phyloP scores from a whole-genome alignment of 2,113 vertebrate genomes.

The Calonectris borealis region DNA sequence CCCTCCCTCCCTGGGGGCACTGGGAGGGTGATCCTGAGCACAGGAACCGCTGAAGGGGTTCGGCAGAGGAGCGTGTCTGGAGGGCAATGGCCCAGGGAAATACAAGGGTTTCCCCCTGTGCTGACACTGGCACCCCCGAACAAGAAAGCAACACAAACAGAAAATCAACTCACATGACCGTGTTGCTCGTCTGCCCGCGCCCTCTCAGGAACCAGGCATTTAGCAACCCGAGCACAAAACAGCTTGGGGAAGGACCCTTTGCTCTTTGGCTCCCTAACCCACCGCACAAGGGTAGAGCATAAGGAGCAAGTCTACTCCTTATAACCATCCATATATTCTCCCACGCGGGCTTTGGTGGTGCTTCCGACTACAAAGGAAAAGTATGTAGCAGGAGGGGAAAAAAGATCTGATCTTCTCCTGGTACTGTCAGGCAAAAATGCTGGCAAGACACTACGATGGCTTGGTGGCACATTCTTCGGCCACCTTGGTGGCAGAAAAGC shows the following conservation, averaged over 20 bases:
- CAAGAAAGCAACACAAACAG: neutral
- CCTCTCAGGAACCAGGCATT: neutral
- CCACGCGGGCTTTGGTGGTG: neutral
- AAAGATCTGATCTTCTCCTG: neutral
- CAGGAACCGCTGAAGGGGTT: neutral
- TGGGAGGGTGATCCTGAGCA: neutral
- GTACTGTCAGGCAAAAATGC: neutral
- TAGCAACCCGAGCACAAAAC: neutral
- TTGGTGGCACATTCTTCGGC: neutral
- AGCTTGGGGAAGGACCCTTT: neutral
- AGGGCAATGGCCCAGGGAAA: neutral
- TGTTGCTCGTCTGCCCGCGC: rapidly evolving
- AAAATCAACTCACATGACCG: rapidly evolving
- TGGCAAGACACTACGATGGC: neutral
- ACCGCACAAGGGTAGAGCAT: rapidly evolving
- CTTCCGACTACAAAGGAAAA: neutral
- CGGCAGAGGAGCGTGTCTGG: rapidly evolving
- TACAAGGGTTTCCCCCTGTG: neutral
- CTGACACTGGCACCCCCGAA: neutral
- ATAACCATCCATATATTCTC: neutral
- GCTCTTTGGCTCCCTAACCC: neutral
- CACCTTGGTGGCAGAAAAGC: neutral
- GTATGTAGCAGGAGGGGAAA: neutral
- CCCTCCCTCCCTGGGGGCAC: neutral
- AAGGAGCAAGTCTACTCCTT: neutral